Conservation (phyloP, 2,888 invertebrate genomes). For the Abrostola tripartita region DNA sequence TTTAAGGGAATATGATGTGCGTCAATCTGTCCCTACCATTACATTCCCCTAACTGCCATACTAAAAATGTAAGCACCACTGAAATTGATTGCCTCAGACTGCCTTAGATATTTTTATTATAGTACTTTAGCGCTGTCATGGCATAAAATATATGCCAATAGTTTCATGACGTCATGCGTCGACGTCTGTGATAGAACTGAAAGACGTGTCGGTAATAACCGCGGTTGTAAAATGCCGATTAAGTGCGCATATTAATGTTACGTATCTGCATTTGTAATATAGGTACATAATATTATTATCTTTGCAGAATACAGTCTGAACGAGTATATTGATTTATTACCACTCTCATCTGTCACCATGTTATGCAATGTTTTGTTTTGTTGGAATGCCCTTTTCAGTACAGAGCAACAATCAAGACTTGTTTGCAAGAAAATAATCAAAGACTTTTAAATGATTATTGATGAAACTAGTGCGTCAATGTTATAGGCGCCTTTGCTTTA, state of each 20-base stretch:
- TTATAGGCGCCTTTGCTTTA: too few species aligned
- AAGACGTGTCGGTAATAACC: slow-evolving; percentile 28
- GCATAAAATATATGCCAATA: slow-evolving; percentile 39
- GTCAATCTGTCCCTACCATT: slow-evolving; percentile 60
- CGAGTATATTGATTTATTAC: not conserved
- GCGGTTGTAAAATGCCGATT: slow-evolving; percentile 33
- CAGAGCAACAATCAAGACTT: too few species aligned
- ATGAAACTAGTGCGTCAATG: too few species aligned
- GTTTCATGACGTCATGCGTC: slow-evolving; percentile 25
- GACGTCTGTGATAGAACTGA: slow-evolving; percentile 7
- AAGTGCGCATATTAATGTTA: slow-evolving; percentile 31
- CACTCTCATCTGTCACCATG: not conserved
- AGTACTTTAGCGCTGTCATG: slow-evolving; percentile 44
- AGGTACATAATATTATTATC: not conserved
- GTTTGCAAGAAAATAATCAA: too few species aligned
- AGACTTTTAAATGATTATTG: too few species aligned
- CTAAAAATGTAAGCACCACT: slow-evolving; percentile 67
- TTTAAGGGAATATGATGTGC: slow-evolving; percentile 31
- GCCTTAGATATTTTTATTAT: slow-evolving; percentile 70
- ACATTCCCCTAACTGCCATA: slow-evolving; percentile 60
- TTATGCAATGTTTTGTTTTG: too few species aligned
- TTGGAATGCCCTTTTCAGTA: too few species aligned
- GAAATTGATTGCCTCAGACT: slow-evolving; percentile 69
- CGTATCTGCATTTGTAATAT: not conserved
- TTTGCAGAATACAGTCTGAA: not conserved